Conservation (phyloP, 1,140 invertebrate species). For the Drosophila dunni region DNA sequence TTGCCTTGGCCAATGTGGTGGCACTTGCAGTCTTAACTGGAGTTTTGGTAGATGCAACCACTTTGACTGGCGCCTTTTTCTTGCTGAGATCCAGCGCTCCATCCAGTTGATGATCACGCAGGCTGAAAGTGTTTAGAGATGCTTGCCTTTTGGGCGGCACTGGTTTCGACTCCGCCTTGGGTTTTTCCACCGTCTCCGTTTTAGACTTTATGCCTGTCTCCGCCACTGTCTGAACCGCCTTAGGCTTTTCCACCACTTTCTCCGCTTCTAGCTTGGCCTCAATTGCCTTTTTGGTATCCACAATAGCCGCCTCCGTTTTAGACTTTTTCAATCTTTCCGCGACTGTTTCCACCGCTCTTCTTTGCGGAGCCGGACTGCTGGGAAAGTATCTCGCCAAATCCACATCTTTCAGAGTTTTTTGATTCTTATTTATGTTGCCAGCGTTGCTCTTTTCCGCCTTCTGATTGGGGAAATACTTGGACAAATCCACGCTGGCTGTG, state of each 20-base stretch:
- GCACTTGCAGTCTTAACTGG: conserved; percentile 12
- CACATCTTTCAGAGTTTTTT: conserved; percentile 80
- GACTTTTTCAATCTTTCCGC: conserved; percentile 74
- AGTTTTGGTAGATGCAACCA: conserved; percentile 1
- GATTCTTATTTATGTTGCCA: conserved; percentile 73
- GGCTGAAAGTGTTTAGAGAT: conserved; percentile 65
- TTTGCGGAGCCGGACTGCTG: conserved; percentile 72
- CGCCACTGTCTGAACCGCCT: conserved; percentile 60
- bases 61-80: conserved; percentile 45
- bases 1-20: conserved; percentile 45
- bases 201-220: background rate
- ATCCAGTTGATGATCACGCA: conserved; percentile 78
- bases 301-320: conserved; percentile 63
- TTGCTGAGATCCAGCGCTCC: conserved; percentile 77
- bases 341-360: conserved; percentile 71
- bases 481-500: conserved; percentile 70
- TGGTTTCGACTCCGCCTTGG: conserved; percentile 36
- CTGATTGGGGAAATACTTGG: conserved; percentile 84
- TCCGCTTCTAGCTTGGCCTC: no score
- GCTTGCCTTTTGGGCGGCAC: conserved; percentile 60
- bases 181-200: background rate
- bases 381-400: conserved; percentile 83
- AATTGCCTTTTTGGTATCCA: conserved; percentile 25
- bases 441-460: conserved; percentile 70
- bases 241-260: background rate